Evolutionary conservation across 2,888 invertebrate genomes (phyloP), one percentile per base, ranked within the genome.

Genomic region (Heliconius erato): DNA sequence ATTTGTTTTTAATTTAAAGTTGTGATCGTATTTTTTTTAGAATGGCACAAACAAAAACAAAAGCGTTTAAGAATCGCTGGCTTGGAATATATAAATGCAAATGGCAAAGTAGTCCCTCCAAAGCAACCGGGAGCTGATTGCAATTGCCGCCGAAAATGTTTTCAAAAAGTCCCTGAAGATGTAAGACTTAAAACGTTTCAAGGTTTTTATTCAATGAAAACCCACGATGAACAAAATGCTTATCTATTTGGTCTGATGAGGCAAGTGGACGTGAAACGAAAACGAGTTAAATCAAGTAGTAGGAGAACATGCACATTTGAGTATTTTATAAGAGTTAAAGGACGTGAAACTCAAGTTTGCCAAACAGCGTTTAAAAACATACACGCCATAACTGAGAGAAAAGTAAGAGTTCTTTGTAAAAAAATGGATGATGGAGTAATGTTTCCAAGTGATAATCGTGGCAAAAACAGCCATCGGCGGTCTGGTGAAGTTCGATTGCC

Each of bases 1-100:
- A 16, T 35, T 26, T 11, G n/a, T 49, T 65, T 40, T 19, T 59
- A 67, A 78, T 67, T 67, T 65, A 28, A 44, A 65, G 28, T 49
- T 67, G 28, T 78, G 5, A 68, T 72, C 79, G 71, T 65, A 68
- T 72, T 63, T 84, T 9, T 94, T 94, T 86, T 91, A 96, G 96
- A 96, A 95, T 96, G 96, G 96, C 96, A 96, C 92, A 96, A 96
- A 91, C 96, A 96, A 90, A 96, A 96, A 89, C 96, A 96, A 87
- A 96, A 96, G 89, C 93, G 96, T 16, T 89, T 96, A 79, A 92
- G 96, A 86, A 96, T 96, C 86, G 96, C 96, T 74, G 96, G 96
- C 35, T 89, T 96, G 86, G 95, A 96, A 87, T 96, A 96, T 87
- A 94, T 96, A 89, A 96, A 96, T 89, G 96, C 96, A 88, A 96